Evolutionary conservation across 2,797 vertebrate genomes (phyloP), one percentile per base, ranked within the genome.

Genomic region (Cirrhinus mrigala): DNA sequence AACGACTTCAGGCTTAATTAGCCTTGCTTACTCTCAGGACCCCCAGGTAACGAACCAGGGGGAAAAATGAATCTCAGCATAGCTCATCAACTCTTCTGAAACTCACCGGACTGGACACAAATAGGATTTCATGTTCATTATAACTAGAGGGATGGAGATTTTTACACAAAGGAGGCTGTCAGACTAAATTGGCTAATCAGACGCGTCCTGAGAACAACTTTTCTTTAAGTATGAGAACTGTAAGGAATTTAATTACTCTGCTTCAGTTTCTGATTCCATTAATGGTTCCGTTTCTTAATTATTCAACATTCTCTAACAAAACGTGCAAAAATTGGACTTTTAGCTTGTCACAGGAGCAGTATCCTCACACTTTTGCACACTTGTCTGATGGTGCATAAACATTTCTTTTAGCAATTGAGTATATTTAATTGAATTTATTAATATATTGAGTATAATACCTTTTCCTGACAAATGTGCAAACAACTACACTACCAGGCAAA

Each of bases 1-100:
- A 89, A 80, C n/a, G 87, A 84, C 71, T 87, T 82, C 85, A 89
- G 74, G 86, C 87, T 92, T 92, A 92, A 93, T 92, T 91, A 92
- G 90, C 62, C 44, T 85, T 80, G 87, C 89, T 91, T 91, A 74
- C 85, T 86, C 84, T 91, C 89, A 87, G 86, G 81, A 88, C 11
- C 85, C 85, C 84, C 68, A 29, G 82, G 71, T 84, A 70, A 74
- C 66, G 54, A 88, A 88, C 86, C 90, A 87, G 85, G 88, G 11
- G 66, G 85, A 85, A 64, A 85, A 85, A 90, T 84, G 33, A 89
- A 90, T 90, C 89, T 90, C 66, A 71, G 29, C 69, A 69, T 44
- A 84, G 66, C 74, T 69, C 71, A 81, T 56, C 73, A 70, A 50
- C 27, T 74, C 46, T 44, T 80, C 69, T 62, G 56, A 11, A 60